These are phyloP conservation scores for Cynopterus sphinx DNA, from an alignment of 2,797 vertebrate species.

Conservation along the genomic window DNA sequence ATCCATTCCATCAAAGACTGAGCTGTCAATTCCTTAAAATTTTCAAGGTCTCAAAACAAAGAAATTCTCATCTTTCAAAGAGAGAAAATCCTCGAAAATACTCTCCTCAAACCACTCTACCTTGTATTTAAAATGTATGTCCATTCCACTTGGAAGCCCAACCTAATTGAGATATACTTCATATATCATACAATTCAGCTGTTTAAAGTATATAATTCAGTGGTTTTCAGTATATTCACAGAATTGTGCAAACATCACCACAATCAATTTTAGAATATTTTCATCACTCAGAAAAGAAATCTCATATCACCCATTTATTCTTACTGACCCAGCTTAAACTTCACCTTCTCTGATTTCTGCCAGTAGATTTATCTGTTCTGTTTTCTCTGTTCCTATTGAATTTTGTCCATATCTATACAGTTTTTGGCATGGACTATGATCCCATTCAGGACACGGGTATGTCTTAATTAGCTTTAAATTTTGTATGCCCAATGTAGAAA, in stretches of 20 bases:
- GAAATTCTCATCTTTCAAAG: not conserved
- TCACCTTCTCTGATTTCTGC: not conserved
- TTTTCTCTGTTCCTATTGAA: not conserved
- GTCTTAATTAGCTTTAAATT: conserved; percentile 9
- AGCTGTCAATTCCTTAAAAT: not conserved
- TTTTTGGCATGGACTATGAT: not conserved
- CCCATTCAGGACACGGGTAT: not conserved
- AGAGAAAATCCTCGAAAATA: not conserved
- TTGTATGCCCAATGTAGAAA: not conserved
- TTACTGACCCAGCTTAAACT: not conserved
- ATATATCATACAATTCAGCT: not conserved
- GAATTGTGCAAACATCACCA: not conserved
- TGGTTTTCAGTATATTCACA: not conserved
- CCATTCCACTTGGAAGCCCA: not conserved
- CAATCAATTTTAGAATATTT: not conserved
- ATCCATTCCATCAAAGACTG: not conserved
- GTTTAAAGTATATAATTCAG: not conserved
- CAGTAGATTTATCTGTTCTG: not conserved
- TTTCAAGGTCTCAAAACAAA: not conserved
- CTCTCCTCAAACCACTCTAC: too few species aligned
- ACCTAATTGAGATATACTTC: not conserved
- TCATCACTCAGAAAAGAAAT: not conserved
- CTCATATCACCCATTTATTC: not conserved
- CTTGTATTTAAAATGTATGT: not conserved
- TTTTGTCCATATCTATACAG: not conserved